Evolutionary conservation across 2,113 vertebrate genomes (phyloP).

Genomic region (Todiramphus chloris): DNA sequence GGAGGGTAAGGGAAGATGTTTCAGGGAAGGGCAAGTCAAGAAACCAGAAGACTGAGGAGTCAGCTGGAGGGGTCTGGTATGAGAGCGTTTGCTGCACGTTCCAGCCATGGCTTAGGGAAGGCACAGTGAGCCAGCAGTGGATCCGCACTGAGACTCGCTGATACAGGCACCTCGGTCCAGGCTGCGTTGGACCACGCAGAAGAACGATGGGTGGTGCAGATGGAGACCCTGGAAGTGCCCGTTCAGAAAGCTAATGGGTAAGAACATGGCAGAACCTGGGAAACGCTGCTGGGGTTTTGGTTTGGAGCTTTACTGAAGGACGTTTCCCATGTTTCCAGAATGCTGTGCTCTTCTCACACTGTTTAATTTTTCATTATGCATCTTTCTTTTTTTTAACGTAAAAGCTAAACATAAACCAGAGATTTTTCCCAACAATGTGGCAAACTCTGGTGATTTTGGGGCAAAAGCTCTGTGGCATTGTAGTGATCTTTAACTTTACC

Average conservation of each 20-base stretch:
- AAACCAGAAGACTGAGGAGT: neutral
- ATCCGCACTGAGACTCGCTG: neutral
- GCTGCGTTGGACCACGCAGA: neutral
- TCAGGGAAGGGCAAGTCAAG: conserved; percentile 1
- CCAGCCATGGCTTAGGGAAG: neutral
- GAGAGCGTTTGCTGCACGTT: neutral
- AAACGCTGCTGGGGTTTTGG: neutral
- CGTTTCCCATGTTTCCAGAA: neutral
- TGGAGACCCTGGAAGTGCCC: neutral
- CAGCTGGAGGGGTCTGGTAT: neutral
- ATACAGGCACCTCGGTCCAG: neutral
- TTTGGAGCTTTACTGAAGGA: neutral
- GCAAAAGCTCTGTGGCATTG: neutral
- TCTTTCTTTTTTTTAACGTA: neutral
- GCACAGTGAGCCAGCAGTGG: neutral
- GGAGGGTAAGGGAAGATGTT: neutral
- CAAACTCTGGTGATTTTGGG: neutral
- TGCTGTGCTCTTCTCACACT: neutral
- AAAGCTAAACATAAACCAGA: neutral
- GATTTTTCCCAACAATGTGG: neutral
- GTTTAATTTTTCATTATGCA: neutral
- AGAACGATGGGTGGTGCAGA: neutral
- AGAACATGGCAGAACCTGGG: neutral
- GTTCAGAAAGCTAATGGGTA: neutral
- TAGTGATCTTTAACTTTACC: neutral